Evolutionary conservation across 92 coral and sea anemone genomes (phyloP).

Genomic region (Bergia sp.): DNA sequence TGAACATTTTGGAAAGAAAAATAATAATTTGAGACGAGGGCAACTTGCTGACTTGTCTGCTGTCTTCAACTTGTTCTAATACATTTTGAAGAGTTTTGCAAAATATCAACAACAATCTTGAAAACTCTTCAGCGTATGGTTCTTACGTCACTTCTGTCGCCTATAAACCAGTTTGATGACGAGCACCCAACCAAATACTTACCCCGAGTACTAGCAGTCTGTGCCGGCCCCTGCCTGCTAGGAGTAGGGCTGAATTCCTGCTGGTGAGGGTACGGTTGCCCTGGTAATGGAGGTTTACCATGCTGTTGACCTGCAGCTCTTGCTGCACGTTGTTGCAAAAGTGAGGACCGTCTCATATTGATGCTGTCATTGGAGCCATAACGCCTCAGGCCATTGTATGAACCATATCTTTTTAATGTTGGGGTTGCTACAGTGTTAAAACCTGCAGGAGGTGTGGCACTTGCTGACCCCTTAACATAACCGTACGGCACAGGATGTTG

Average conservation of each 20-base stretch:
- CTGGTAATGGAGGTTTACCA: constrained; percentile 69
- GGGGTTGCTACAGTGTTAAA: not conserved
- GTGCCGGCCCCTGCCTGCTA: constrained; percentile 48
- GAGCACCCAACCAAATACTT: not conserved
- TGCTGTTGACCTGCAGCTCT: constrained; percentile 55
- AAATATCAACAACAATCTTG: not conserved
- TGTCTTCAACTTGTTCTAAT: no score
- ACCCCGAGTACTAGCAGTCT: constrained; percentile 72
- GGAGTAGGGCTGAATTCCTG: constrained; percentile 36
- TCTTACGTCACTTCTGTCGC: not conserved
- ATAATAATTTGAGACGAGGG: no score
- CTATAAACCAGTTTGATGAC: not conserved
- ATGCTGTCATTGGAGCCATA: constrained; percentile 84
- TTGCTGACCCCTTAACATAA: constrained; percentile 6
- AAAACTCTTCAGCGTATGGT: not conserved
- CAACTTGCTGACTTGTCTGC: no score
- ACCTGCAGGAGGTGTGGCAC: not conserved
- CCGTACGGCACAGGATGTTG: not conserved
- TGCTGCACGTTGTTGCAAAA: constrained; percentile 87
- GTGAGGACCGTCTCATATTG: constrained; percentile 68
- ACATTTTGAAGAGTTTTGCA: no score
- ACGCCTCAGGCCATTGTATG: constrained; percentile 81
- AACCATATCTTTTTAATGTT: constrained; percentile 72
- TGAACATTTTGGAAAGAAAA: no score
- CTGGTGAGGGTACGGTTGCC: constrained; percentile 64